phyloP scores from a whole-genome alignment of 2,797 vertebrate genomes.

The Danionella dracula region DNA sequence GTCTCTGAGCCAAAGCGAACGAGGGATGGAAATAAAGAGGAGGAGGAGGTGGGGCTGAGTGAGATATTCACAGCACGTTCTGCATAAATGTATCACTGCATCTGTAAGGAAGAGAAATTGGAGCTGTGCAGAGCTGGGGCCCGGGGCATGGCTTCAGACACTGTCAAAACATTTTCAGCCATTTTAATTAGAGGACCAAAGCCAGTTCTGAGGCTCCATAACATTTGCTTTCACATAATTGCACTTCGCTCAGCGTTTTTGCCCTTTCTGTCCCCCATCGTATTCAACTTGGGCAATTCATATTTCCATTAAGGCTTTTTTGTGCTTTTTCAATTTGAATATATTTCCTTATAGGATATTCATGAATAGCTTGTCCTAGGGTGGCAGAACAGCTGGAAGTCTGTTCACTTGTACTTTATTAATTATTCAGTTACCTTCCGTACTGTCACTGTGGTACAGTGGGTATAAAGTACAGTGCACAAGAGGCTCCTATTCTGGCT shows the following conservation, averaged over 20 bases:
- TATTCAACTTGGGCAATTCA: slow-evolving; percentile 49
- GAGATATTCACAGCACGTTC: slow-evolving; percentile 47
- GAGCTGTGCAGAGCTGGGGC: slow-evolving; percentile 36
- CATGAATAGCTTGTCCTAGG: slow-evolving; percentile 37
- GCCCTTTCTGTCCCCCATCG: slow-evolving; percentile 44
- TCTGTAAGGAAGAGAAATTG: slow-evolving; percentile 46
- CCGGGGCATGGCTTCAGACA: slow-evolving; percentile 49
- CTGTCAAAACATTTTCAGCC: slow-evolving; percentile 55
- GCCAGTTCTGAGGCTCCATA: slow-evolving; percentile 45
- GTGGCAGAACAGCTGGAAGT: slow-evolving; percentile 26
- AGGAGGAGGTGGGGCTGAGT: slow-evolving; percentile 20
- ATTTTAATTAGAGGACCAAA: slow-evolving; percentile 55
- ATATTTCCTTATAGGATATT: slow-evolving; percentile 43
- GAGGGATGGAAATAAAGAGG: slow-evolving; percentile 29
- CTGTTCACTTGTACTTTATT: slow-evolving; percentile 24
- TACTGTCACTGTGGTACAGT: slow-evolving; percentile 6
- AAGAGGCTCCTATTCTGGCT: not conserved
- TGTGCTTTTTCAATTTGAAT: slow-evolving; percentile 49
- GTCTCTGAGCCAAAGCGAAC: slow-evolving; percentile 10
- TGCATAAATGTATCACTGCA: slow-evolving; percentile 48
- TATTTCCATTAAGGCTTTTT: slow-evolving; percentile 51
- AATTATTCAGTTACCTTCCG: slow-evolving; percentile 19
- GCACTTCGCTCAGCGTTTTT: slow-evolving; percentile 49
- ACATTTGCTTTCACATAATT: slow-evolving; percentile 52
- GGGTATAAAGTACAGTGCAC: not conserved